Conservation (phyloP, 2,113 vertebrate genomes). For the Nesoenas mayeri region DNA sequence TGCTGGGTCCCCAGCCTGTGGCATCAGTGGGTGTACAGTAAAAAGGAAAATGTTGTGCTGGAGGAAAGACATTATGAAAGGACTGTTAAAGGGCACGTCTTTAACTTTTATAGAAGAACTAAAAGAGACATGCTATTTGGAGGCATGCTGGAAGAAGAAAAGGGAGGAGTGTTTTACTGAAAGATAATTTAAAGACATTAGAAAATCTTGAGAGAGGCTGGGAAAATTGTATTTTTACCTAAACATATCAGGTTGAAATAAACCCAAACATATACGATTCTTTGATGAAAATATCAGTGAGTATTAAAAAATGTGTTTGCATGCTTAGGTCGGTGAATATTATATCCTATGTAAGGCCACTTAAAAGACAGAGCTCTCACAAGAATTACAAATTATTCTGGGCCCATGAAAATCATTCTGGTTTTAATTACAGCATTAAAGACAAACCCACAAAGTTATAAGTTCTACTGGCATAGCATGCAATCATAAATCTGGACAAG, state of each 20-base stretch:
- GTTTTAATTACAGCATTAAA: constrained; percentile 42
- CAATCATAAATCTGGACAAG: constrained; percentile 8
- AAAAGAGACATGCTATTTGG: neutral
- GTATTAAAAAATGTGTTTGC: neutral
- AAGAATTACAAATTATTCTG: neutral
- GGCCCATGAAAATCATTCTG: constrained; percentile 13
- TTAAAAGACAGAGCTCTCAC: constrained; percentile 32
- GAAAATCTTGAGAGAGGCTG: neutral
- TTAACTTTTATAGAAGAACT: neutral
- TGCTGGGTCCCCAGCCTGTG: neutral
- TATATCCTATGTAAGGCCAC: neutral
- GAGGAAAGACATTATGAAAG: neutral
- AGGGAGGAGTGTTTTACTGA: neutral
- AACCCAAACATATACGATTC: neutral
- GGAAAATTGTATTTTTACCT: neutral
- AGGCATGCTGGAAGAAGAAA: neutral
- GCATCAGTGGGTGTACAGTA: neutral
- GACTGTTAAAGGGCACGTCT: neutral
- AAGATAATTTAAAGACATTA: neutral
- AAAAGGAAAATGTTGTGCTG: neutral
- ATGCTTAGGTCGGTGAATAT: neutral
- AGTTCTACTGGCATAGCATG: constrained; percentile 8
- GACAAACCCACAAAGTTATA: constrained; percentile 11
- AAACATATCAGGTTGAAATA: neutral
- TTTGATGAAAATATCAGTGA: neutral